These are phyloP conservation scores for Heterohyrax brucei DNA, from an alignment of 2,797 vertebrate genomes.

Conservation along the genomic window DNA sequence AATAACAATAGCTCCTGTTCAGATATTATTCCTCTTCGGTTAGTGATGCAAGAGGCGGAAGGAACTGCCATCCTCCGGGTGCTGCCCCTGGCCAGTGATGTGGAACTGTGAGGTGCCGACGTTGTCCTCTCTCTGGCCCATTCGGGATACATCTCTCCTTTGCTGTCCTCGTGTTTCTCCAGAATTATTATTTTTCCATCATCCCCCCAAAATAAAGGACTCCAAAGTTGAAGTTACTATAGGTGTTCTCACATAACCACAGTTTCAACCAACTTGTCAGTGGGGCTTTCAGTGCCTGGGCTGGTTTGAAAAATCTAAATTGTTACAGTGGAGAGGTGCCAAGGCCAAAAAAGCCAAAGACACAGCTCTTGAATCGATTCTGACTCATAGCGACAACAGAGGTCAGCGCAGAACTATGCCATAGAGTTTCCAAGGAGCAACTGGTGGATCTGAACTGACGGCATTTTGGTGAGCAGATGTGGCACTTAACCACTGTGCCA, in stretches of 20 bases:
- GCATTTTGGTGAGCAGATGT: too few relatives aligned
- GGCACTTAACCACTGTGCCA: too few relatives aligned
- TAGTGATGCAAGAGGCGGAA: neutral
- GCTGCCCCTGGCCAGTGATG: neutral
- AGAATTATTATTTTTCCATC: neutral
- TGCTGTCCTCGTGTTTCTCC: neutral
- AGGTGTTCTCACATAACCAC: neutral
- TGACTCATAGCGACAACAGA: too few relatives aligned
- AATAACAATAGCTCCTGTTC: slow-evolving; percentile 2
- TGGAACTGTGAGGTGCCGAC: neutral
- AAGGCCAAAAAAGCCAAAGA: too few relatives aligned
- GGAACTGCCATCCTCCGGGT: neutral
- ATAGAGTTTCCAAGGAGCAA: too few relatives aligned
- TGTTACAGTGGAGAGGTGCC: neutral
- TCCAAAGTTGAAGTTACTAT: neutral
- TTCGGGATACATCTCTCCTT: neutral
- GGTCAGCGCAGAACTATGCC: too few relatives aligned
- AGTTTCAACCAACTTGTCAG: neutral
- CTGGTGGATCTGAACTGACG: too few relatives aligned
- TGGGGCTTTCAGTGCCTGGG: neutral
- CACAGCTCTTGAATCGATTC: too few relatives aligned
- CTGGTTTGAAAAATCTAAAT: neutral
- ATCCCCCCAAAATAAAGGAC: neutral
- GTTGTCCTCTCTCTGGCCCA: neutral
- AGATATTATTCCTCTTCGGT: neutral